These are phyloP conservation scores for Furcifer pardalis DNA, from an alignment of 2,797 vertebrate species.

Conservation along the genomic window DNA sequence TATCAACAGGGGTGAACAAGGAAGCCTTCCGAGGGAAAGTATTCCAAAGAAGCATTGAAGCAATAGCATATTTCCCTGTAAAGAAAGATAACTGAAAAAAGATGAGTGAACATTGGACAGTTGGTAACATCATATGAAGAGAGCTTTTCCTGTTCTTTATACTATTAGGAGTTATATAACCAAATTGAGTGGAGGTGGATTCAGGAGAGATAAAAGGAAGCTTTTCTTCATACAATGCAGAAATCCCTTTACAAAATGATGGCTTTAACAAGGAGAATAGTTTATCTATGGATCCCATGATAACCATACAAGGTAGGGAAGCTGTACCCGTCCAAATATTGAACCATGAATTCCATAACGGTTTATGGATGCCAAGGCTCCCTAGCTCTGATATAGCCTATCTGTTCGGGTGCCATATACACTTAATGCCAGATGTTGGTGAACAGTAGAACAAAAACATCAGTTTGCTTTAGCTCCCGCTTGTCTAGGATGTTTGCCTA, in stretches of 20 bases:
- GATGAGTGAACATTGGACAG: neutral
- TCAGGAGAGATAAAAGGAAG: neutral
- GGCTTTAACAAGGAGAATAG: neutral
- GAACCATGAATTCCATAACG: no score
- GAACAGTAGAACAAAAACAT: neutral
- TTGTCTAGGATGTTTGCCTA: neutral
- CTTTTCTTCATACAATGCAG: neutral
- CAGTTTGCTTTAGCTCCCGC: no score
- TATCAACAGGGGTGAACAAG: neutral
- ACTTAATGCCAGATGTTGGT: neutral
- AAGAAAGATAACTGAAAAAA: neutral
- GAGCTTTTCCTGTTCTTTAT: neutral
- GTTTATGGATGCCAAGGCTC: no score
- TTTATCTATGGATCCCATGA: no score
- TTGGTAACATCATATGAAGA: neutral
- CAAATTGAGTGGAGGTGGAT: neutral
- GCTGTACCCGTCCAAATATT: no score
- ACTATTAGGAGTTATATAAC: neutral
- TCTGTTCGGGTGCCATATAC: neutral
- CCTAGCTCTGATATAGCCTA: neutral
- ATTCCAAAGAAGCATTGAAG: neutral
- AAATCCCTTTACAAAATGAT: neutral
- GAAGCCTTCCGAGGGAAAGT: neutral
- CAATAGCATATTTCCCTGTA: neutral
- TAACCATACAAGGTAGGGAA: no score